Percentiles rank a stretch among this genome's conserved stretches.
phyloP scores from a whole-genome alignment of 2,113 vertebrate genomes.

The Ciconia maguari region DNA sequence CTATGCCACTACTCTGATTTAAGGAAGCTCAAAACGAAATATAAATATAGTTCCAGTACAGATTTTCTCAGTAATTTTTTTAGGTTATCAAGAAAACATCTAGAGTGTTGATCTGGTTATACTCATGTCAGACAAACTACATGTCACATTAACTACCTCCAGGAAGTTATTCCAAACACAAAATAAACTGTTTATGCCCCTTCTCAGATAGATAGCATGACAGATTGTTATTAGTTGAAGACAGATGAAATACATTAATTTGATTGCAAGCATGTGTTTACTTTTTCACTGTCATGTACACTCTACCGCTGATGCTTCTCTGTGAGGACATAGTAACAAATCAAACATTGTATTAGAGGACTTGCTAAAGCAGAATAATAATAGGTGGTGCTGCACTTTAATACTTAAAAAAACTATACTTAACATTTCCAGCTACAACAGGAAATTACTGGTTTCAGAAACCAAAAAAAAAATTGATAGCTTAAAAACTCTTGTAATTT shows the following conservation, averaged over 20 bases:
- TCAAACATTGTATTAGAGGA: conserved; percentile 65
- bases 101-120: conserved; percentile 92
- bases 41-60: conserved; percentile 71
- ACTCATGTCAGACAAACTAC: conserved; percentile 92
- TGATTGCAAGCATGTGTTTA: conserved; percentile 90
- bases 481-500: neutral
- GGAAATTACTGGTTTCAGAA: conserved; percentile 24
- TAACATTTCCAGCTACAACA: conserved; percentile 46
- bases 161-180: conserved; percentile 98
- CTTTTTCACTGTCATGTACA: conserved; percentile 82
- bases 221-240: conserved; percentile 90
- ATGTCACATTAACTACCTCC: conserved; percentile 92
- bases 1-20: conserved; percentile 43
- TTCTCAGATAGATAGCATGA: conserved; percentile 90
- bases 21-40: conserved; percentile 67
- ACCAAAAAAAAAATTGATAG: neutral
- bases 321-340: conserved; percentile 69
- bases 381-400: conserved; percentile 42
- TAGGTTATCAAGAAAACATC: conserved; percentile 95
- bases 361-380: conserved; percentile 51
- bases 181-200: conserved; percentile 98
- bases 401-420: neutral
- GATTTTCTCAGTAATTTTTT: conserved; percentile 80
- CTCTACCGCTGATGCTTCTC: conserved; percentile 70
- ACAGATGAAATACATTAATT: conserved; percentile 91